These are phyloP conservation scores for Chiloscyllium punctatum DNA, from an alignment of 2,797 vertebrate species.

Conservation along the genomic window DNA sequence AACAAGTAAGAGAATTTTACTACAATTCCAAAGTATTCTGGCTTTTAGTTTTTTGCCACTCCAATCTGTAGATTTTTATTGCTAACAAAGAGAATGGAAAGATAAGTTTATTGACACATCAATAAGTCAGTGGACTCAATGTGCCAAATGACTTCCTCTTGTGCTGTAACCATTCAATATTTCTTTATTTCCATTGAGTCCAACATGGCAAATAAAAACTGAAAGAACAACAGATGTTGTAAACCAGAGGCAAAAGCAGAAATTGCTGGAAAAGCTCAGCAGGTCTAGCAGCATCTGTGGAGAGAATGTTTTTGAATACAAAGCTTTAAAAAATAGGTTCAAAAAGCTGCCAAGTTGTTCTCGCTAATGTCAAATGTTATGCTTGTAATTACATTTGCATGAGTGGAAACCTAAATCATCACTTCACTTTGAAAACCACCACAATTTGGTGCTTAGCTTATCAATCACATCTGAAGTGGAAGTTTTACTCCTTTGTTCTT, in stretches of 20 bases:
- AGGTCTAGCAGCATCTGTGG: too few species aligned
- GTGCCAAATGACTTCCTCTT: neutral
- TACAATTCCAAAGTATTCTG: neutral
- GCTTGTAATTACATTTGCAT: neutral
- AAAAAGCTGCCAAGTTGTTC: neutral
- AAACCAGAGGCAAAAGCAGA: too few species aligned
- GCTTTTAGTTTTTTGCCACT: neutral
- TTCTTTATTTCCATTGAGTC: neutral
- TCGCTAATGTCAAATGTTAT: neutral
- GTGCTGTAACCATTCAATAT: neutral
- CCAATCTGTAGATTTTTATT: neutral
- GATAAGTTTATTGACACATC: neutral
- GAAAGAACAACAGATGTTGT: too few species aligned
- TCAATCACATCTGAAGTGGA: neutral
- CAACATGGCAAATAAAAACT: too few species aligned
- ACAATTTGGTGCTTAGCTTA: neutral
- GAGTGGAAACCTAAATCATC: neutral
- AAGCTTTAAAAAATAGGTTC: neutral
- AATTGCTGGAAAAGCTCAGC: too few species aligned
- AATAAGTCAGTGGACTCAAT: neutral
- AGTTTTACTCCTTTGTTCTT: neutral
- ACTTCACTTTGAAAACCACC: neutral
- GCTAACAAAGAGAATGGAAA: slow-evolving; percentile 20
- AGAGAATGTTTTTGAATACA: neutral
- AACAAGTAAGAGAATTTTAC: slow-evolving; percentile 66